Conservation (phyloP, 2,888 invertebrate species). For the Pollenia amentaria region DNA sequence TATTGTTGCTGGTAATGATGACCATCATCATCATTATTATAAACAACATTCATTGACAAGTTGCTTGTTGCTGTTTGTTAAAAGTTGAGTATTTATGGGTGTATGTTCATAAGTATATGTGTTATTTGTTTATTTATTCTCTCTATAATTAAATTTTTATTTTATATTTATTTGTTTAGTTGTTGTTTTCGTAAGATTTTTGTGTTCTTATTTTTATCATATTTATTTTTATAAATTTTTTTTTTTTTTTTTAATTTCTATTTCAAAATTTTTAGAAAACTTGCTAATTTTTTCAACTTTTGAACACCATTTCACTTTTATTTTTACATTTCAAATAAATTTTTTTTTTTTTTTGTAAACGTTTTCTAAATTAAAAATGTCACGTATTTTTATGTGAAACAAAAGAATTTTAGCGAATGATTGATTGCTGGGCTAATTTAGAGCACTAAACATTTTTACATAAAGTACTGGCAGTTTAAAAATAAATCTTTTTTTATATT, state of each 20-base stretch:
- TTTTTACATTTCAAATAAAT: constrained; percentile 21
- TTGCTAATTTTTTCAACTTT: constrained; percentile 31
- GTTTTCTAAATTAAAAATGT: constrained; percentile 36
- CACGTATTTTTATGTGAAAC: constrained; percentile 8
- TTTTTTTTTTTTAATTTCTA: constrained; percentile 16
- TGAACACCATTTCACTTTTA: constrained; percentile 60
- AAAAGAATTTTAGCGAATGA: constrained; percentile 24
- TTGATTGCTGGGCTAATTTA: constrained; percentile 1
- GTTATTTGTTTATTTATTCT: constrained; percentile 25
- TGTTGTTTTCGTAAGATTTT: constrained; percentile 1
- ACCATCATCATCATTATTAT: constrained; percentile 10
- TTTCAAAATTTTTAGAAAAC: constrained; percentile 9
- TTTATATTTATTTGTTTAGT: not conserved
- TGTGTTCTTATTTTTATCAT: constrained; percentile 60
- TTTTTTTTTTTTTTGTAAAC: not conserved
- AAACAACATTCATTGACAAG: constrained; percentile 57
- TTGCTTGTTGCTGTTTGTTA: constrained; percentile 8
- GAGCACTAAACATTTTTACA: not conserved
- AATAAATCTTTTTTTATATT: not conserved
- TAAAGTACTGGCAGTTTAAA: not conserved
- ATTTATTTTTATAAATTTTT: constrained; percentile 32
- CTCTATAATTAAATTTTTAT: not conserved
- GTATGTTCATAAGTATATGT: not conserved
- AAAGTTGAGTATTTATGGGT: not conserved
- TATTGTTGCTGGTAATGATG: not conserved